These are phyloP conservation scores for Anas bahamensis DNA, from an alignment of 2,797 vertebrate genomes.

Conservation along the genomic window DNA sequence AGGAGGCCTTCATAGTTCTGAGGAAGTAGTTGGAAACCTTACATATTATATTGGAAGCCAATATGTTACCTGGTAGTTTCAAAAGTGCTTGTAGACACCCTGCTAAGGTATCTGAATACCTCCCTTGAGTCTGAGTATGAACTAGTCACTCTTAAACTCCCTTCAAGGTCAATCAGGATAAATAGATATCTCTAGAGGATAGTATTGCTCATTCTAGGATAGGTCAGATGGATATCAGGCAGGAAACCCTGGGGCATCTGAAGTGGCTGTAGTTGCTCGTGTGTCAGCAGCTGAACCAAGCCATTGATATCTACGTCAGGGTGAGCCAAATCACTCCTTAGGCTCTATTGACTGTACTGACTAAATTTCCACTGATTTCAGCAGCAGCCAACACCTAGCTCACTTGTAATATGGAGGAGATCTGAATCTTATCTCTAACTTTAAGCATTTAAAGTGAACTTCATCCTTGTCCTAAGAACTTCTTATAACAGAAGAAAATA, in stretches of 20 bases:
- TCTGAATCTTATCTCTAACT: neutral
- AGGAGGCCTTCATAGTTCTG: neutral
- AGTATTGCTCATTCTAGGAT: neutral
- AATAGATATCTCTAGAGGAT: neutral
- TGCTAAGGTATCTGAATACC: neutral
- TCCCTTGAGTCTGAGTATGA: neutral
- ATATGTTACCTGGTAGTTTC: neutral
- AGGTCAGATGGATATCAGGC: neutral
- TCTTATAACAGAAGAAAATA: neutral
- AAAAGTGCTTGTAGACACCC: neutral
- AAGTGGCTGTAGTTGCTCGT: neutral
- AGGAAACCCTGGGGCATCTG: neutral
- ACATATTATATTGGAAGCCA: neutral
- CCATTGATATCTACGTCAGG: neutral
- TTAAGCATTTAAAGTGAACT: neutral
- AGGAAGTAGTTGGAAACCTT: neutral
- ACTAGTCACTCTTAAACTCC: no score
- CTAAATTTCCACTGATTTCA: neutral
- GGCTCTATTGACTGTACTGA: neutral
- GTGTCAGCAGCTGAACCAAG: neutral
- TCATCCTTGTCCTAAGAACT: neutral
- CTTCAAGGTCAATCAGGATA: neutral
- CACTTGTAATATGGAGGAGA: neutral
- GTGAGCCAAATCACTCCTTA: neutral
- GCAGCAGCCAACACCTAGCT: neutral